A percentile compares a stretch with the other conserved stretches of the same genome.
phyloP scores from a whole-genome alignment of 2,888 invertebrate species.

The Polylopha cassiicola region DNA sequence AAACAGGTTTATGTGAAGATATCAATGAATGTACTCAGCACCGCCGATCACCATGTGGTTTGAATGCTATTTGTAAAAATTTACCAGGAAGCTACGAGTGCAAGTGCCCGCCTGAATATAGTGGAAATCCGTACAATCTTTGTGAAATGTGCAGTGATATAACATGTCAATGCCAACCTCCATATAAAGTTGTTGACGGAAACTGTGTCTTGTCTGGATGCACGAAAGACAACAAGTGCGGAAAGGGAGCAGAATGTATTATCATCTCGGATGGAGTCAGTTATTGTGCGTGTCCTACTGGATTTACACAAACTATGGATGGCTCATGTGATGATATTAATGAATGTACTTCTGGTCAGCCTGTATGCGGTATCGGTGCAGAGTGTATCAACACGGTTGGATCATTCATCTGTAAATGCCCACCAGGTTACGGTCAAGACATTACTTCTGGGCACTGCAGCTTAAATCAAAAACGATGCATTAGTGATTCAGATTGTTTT shows the following conservation, averaged over 20 bases:
- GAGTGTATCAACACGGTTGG: slow-evolving; percentile 89
- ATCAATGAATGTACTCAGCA: slow-evolving; percentile 89
- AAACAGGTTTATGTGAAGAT: slow-evolving; percentile 87
- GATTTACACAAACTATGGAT: slow-evolving; percentile 85
- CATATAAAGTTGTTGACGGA: slow-evolving; percentile 89
- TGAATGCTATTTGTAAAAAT: slow-evolving; percentile 94
- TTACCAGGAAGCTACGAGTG: slow-evolving; percentile 95
- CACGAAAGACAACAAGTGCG: slow-evolving; percentile 87
- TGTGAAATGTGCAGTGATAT: slow-evolving; percentile 91
- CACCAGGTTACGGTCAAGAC: slow-evolving; percentile 88
- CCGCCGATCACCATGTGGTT: slow-evolving; percentile 88
- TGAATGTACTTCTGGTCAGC: slow-evolving; percentile 86
- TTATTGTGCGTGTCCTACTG: slow-evolving; percentile 95
- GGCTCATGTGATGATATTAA: slow-evolving; percentile 91
- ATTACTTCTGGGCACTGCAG: slow-evolving; percentile 89
- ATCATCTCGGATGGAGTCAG: slow-evolving; percentile 93
- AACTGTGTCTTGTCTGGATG: slow-evolving; percentile 92
- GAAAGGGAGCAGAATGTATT: slow-evolving; percentile 92
- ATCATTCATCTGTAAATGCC: slow-evolving; percentile 88
- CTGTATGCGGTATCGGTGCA: slow-evolving; percentile 91
- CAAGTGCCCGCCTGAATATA: slow-evolving; percentile 91
- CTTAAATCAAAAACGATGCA: slow-evolving; percentile 88
- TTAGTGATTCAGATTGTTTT: slow-evolving; percentile 88
- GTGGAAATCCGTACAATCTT: slow-evolving; percentile 91
- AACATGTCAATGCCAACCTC: slow-evolving; percentile 91